A percentile compares a stretch with the other conserved stretches of the same genome.
Evolutionary conservation across 2,888 invertebrate species (phyloP).

Genomic region (Drosophila colorata): DNA sequence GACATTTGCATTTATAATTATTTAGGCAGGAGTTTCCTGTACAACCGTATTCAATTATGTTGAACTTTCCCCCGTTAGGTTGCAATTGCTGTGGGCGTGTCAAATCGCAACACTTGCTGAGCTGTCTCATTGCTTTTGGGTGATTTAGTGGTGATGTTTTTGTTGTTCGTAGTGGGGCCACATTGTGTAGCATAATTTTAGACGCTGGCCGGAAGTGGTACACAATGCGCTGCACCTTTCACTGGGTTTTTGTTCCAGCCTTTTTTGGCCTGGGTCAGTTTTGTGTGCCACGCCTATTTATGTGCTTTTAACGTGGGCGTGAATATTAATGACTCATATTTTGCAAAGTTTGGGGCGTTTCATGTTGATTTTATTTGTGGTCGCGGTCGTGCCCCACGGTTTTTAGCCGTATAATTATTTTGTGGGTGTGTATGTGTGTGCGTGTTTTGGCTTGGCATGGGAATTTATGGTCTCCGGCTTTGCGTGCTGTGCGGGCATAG

Average conservation of each 20-base stretch:
- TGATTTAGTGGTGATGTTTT: conserved; percentile 37
- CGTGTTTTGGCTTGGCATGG: conserved; percentile 26
- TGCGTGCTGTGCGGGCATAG: conserved; percentile 63
- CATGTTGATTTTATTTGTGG: conserved; percentile 76
- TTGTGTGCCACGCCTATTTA: conserved; percentile 66
- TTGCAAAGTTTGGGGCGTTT: conserved; percentile 54
- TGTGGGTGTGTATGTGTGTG: conserved; percentile 21
- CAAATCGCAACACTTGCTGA: conserved; percentile 42
- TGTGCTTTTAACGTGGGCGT: conserved; percentile 75
- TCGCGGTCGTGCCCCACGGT: conserved; percentile 48
- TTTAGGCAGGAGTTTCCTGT: conserved; percentile 2
- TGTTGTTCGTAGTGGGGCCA: conserved; percentile 13
- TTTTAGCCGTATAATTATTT: conserved; percentile 71
- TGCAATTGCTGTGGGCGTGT: conserved; percentile 48
- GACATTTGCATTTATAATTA: conserved; percentile 10
- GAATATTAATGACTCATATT: conserved; percentile 77
- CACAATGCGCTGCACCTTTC: conserved; percentile 53
- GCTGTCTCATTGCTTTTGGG: conserved; percentile 53
- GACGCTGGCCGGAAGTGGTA: conserved; percentile 42
- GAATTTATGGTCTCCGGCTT: conserved; percentile 65
- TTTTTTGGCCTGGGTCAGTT: conserved; percentile 35
- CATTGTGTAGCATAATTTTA: conserved; percentile 48
- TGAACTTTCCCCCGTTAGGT: neutral
- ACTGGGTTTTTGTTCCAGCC: conserved; percentile 14
- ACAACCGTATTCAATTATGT: conserved; percentile 38